Base-by-base conservation (phyloP, 2,888 invertebrate species). In the Chorisops tibialis region DNA sequence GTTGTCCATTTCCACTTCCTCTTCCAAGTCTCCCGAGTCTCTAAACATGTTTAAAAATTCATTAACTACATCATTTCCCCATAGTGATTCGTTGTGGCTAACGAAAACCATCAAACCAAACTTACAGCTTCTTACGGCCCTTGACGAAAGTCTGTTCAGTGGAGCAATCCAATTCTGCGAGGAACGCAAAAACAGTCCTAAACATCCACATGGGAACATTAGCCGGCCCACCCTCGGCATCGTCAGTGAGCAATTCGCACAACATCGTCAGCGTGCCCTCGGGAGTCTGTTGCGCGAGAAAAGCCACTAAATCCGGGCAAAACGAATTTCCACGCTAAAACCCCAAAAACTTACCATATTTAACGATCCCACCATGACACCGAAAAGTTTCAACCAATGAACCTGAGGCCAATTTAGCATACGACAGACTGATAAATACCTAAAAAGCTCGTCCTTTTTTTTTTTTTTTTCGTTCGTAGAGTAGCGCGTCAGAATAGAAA, bases 181-280 rank as follows among this genome's bases (percentile, higher is more conserved):
- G 70, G 66, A 81, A 84, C 18, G 70, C 72, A 75, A 86, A 86
- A 74, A 87, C 81, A 38, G 79, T 79, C 51, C 85, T 75, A 70
- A 90, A 89, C 30, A 84, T 80, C 22, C 82, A 78, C 3, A 85
- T 75, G 0, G 88, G 83, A 43, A 93, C 86, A 69, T 87, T 85
- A 0, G 90, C 86, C 0, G 88, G 86, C 0, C 91, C 91, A 1
- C 93, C 93, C 62, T 92, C 92, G 0, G 91, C 88, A 71, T 93
- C 92, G 65, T 88, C 86, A 0, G 91, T 91, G 56, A 92, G 79
- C 0, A 91, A 82, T 73, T 93, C 91, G 74, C 93, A 93, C 18
- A 92, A 80, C 66, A 88, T 80, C 47, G 86, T 85, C 89, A 93
- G 89, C 0, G 91, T 88, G 71, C 88, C 85, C 2, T 87, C 86